Evolutionary conservation across 2,888 invertebrate species (phyloP), one percentile per base, ranked within the genome.

Genomic region (Clusia tigrina): DNA sequence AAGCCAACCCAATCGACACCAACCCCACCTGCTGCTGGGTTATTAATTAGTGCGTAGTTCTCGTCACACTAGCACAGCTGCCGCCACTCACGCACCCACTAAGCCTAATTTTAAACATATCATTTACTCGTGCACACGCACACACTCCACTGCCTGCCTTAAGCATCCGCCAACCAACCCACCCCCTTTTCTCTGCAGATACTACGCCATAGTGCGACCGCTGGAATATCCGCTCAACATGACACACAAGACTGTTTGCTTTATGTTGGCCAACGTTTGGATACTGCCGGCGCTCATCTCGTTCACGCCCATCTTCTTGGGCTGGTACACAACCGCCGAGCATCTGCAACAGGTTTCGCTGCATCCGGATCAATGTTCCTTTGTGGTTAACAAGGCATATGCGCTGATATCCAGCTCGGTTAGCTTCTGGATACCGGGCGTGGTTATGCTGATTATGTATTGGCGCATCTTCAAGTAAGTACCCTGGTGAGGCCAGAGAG

Each of bases 401-500:
- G 94, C 94, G 9, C 87, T 95, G 63, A 91, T 95, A 66, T 94
- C 94, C 55, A 95, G 94, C 63, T 92, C 93, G 69, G 91, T 95
- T 42, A 94, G 94, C 32, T 95, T 95, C 83, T 95, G 95, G 95
- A 93, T 95, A 81, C 95, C 95, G 3, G 94, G 94, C 71, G 82
- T 94, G 60, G 94, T 95, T 26, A 95, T 95, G 95, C 89, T 95
- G 74, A 91, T 92, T 53, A 95, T 95, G 91, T 95, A 95, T 85
- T 93, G 89, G 85, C 87, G 91, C 77, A 94, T 94, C 79, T 91
- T 90, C 80, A 86, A 82, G 84, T 84, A 73, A 77, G 78, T 81
- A 25, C 12, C 3, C 22, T 22, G 23, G 6, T 6, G 32, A 6
- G 6, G 32, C 32, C 32, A 12, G 6, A 32, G 32, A 6, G 12